A percentile compares a stretch with the other conserved stretches of the same genome.
phyloP scores from a whole-genome alignment of 2,888 invertebrate genomes.

The Aphrophora alni region DNA sequence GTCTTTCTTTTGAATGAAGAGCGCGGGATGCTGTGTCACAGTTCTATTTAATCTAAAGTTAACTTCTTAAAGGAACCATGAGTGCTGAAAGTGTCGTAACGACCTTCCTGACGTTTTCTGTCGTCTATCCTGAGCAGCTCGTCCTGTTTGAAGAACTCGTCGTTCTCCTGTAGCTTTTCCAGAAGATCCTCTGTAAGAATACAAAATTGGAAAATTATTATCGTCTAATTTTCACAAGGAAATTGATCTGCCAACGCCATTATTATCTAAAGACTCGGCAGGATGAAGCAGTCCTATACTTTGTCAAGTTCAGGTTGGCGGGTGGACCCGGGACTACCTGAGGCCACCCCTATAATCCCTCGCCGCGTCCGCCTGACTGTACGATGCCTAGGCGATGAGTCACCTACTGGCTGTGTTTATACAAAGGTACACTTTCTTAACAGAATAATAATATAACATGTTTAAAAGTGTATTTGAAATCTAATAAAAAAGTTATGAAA shows the following conservation, averaged over 20 bases:
- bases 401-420: too few species aligned
- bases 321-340: too few species aligned
- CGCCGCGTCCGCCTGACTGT: neutral
- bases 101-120: constrained; percentile 12
- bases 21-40: too few species aligned
- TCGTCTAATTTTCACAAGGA: neutral
- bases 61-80: constrained; percentile 34
- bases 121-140: constrained; percentile 23
- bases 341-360: too few species aligned
- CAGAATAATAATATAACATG: too few species aligned
- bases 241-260: neutral
- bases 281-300: neutral
- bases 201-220: neutral
- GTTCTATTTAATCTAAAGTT: neutral
- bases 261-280: neutral
- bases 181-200: constrained; percentile 33
- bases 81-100: constrained; percentile 26
- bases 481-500: too few species aligned
- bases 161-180: constrained; percentile 35
- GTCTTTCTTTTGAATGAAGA: too few species aligned
- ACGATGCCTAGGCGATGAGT: too few species aligned
- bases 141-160: constrained; percentile 40
- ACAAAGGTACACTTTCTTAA: too few species aligned
- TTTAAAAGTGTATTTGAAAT: too few species aligned
- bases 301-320: too few species aligned